phyloP scores from a whole-genome alignment of 2,888 invertebrate genomes.

The Aleiodes leptofemur region DNA sequence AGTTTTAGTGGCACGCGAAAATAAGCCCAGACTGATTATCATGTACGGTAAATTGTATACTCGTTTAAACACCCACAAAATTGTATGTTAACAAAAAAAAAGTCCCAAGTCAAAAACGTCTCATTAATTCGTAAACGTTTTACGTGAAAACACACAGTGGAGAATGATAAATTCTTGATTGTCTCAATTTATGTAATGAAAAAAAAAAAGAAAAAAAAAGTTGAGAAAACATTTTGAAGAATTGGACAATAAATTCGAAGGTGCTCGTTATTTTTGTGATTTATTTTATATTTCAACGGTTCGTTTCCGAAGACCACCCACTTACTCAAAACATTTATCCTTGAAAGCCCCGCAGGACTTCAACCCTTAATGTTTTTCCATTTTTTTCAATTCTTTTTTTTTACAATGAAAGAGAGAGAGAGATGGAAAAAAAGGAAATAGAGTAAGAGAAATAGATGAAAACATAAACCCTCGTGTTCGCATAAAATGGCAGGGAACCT shows the following conservation, averaged over 20 bases:
- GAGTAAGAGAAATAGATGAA: conserved; percentile 3
- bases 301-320: not conserved
- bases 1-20: conserved; percentile 45
- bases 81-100: not conserved
- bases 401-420: not conserved
- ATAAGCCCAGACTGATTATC: conserved; percentile 39
- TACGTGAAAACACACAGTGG: not conserved
- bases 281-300: not conserved
- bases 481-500: conserved; percentile 45
- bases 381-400: not conserved
- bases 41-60: conserved; percentile 42
- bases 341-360: not conserved
- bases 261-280: too few relatives aligned
- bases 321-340: not conserved
- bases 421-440: conserved; percentile 2
- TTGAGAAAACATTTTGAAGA: too few relatives aligned
- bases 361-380: conserved; percentile 1
- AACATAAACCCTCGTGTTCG: conserved; percentile 9
- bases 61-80: conserved; percentile 9
- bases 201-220: too few relatives aligned
- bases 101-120: too few relatives aligned
- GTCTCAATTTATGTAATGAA: not conserved
- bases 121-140: too few relatives aligned
- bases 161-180: conserved; percentile 9
- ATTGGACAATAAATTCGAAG: too few relatives aligned